A percentile compares a stretch with the other conserved stretches of the same genome.
These are phyloP conservation scores for Dascyllus trimaculatus DNA, from an alignment of 2,113 vertebrate species.

Conservation along the genomic window DNA sequence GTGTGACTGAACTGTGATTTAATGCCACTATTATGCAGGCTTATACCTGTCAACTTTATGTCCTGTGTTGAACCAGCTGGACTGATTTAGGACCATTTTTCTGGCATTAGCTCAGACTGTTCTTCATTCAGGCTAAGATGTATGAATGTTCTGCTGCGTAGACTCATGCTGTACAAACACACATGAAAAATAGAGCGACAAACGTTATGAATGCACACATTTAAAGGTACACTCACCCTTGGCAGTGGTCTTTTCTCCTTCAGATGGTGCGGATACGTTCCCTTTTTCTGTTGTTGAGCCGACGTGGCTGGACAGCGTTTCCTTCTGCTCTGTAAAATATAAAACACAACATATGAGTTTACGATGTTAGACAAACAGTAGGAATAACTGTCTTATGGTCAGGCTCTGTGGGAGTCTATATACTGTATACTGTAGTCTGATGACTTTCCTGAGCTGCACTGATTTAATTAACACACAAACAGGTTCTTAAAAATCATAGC, in stretches of 20 bases:
- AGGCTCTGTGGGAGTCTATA: too few species aligned
- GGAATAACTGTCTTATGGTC: too few species aligned
- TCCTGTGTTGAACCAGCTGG: constrained; percentile 10
- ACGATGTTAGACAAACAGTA: too few species aligned
- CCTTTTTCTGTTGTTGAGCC: constrained; percentile 11
- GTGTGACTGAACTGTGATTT: constrained; percentile 22
- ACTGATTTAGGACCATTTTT: constrained; percentile 36
- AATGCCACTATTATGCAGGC: constrained; percentile 30
- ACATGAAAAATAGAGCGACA: neutral
- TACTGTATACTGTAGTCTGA: too few species aligned
- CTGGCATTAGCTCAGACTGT: neutral
- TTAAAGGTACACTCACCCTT: constrained; percentile 41
- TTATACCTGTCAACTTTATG: constrained; percentile 7
- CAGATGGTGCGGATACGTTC: constrained; percentile 4
- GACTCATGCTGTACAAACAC: neutral
- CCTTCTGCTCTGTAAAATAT: constrained; percentile 7
- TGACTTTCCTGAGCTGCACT: too few species aligned
- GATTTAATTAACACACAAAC: too few species aligned
- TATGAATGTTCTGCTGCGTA: constrained; percentile 1
- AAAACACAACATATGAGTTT: neutral
- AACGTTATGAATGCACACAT: neutral
- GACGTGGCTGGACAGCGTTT: neutral
- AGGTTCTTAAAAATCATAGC: too few species aligned
- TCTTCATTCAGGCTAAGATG: constrained; percentile 21
- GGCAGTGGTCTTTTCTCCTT: constrained; percentile 16